Percentiles rank a stretch among this genome's conserved stretches.
These are phyloP conservation scores for Lutra lutra DNA, from an alignment of 2,797 vertebrate species.

Conservation along the genomic window DNA sequence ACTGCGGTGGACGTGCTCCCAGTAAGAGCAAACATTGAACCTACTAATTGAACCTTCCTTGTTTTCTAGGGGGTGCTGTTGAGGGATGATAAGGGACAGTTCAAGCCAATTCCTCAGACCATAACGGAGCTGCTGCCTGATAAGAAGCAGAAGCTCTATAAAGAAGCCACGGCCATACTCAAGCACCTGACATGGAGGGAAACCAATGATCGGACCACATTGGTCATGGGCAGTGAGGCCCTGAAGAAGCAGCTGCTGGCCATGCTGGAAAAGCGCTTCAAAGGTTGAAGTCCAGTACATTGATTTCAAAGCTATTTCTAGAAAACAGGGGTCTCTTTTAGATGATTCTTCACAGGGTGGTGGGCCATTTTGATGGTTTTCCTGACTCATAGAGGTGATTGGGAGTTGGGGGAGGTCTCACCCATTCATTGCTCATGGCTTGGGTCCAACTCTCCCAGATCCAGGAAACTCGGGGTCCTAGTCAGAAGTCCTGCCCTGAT, in stretches of 20 bases:
- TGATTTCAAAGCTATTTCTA: slow-evolving; percentile 81
- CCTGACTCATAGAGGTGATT: too few relatives aligned
- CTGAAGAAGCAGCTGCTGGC: slow-evolving; percentile 88
- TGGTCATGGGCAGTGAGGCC: slow-evolving; percentile 90
- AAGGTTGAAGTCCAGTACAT: slow-evolving; percentile 82
- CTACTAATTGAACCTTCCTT: slow-evolving; percentile 26
- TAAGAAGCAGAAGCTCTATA: slow-evolving; percentile 90
- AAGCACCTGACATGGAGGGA: slow-evolving; percentile 90
- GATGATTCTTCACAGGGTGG: not conserved
- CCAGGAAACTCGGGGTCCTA: too few relatives aligned
- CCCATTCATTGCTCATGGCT: too few relatives aligned
- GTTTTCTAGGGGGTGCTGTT: slow-evolving; percentile 84
- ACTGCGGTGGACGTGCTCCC: accelerated
- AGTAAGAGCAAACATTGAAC: not conserved
- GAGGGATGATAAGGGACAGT: slow-evolving; percentile 92
- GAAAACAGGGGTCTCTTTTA: not conserved
- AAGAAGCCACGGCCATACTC: slow-evolving; percentile 82
- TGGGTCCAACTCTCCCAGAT: too few relatives aligned
- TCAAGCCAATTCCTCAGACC: slow-evolving; percentile 93
- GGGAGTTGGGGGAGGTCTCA: too few relatives aligned
- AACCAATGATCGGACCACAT: slow-evolving; percentile 85
- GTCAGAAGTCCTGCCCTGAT: too few relatives aligned
- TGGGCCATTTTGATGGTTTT: too few relatives aligned
- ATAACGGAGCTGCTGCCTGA: slow-evolving; percentile 89
- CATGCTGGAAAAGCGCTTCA: slow-evolving; percentile 76